Percentiles rank a stretch among this genome's conserved stretches.
These are phyloP conservation scores for Aphaenogaster rudis DNA, from an alignment of 1,140 invertebrate species.

Conservation along the genomic window DNA sequence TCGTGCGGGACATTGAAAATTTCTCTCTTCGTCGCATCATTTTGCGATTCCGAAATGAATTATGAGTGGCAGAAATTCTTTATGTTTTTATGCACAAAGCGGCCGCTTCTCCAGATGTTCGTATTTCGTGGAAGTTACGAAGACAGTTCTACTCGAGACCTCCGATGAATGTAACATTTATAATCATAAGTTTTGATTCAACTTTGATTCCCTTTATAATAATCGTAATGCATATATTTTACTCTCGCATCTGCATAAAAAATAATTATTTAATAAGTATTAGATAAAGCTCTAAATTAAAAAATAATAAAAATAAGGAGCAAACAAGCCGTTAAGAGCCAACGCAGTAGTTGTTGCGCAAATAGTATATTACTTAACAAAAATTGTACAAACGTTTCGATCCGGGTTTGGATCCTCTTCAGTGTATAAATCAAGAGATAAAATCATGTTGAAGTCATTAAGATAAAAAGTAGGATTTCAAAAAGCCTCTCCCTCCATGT, in stretches of 20 bases:
- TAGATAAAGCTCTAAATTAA: too few species aligned
- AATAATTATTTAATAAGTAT: not conserved
- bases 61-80: slow-evolving; percentile 22
- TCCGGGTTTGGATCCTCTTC: too few species aligned
- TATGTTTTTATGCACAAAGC: not conserved
- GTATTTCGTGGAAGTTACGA: not conserved
- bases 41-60: slow-evolving; percentile 50
- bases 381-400: too few species aligned
- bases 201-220: not conserved
- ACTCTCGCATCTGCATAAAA: not conserved
- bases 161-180: not conserved
- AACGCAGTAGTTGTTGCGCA: too few species aligned
- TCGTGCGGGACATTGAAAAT: slow-evolving; percentile 51
- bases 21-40: slow-evolving; percentile 54
- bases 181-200: not conserved
- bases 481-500: too few species aligned
- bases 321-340: too few species aligned
- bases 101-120: not conserved
- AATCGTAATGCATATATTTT: not conserved
- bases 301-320: too few species aligned
- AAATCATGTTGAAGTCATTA: too few species aligned
- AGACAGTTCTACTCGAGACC: not conserved
- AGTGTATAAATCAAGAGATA: too few species aligned
- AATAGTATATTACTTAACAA: too few species aligned
- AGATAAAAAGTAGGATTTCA: too few species aligned